Conservation (phyloP, 2,113 vertebrate genomes). For the Mustela nigripes region DNA sequence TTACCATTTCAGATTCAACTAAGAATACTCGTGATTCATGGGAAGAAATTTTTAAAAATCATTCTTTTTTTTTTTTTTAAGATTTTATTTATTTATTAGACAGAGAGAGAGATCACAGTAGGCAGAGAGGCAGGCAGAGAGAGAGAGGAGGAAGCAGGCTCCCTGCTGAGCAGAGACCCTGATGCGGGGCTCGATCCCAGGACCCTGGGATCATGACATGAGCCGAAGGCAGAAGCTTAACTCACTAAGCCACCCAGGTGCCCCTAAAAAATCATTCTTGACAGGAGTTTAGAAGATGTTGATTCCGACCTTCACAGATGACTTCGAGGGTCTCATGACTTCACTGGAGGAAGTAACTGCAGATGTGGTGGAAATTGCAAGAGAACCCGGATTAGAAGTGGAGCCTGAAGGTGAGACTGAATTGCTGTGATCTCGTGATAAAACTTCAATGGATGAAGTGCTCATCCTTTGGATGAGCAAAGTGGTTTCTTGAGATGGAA, state of each 20-base stretch:
- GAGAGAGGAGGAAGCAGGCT: too few relatives aligned
- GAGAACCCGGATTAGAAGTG: background rate
- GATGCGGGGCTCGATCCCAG: too few relatives aligned
- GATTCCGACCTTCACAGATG: background rate
- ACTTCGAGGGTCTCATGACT: background rate
- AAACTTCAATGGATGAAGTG: background rate
- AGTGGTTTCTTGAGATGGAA: background rate
- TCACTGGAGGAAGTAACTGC: background rate
- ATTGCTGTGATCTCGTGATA: background rate
- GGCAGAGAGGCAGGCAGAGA: too few relatives aligned
- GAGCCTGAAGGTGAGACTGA: background rate
- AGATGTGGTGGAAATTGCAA: background rate
- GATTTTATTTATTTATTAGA: too few relatives aligned
- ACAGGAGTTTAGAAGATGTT: background rate
- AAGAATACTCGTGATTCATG: background rate
- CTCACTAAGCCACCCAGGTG: too few relatives aligned
- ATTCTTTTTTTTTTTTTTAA: background rate
- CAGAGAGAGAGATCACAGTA: too few relatives aligned
- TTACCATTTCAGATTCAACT: background rate
- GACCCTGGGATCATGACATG: too few relatives aligned
- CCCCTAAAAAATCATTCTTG: background rate
- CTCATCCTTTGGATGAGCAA: background rate
- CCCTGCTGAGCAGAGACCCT: too few relatives aligned
- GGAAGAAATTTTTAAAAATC: background rate
- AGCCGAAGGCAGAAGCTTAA: too few relatives aligned